These are phyloP conservation scores for Lasiurus cinereus DNA, from an alignment of 2,113 vertebrate species.

Conservation along the genomic window DNA sequence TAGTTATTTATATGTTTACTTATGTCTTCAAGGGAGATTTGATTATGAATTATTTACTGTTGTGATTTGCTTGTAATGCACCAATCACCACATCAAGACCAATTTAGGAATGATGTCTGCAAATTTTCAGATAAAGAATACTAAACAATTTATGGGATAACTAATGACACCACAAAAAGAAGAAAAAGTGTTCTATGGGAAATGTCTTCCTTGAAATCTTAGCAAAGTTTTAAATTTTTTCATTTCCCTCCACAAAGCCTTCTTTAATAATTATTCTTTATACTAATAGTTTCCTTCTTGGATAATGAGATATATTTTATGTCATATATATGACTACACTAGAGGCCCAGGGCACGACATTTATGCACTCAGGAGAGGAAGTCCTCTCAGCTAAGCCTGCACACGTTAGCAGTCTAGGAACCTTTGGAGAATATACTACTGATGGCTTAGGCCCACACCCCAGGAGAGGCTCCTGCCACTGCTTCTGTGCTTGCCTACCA, in stretches of 20 bases:
- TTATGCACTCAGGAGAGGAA: too few species aligned
- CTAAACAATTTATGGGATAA: conserved; percentile 73
- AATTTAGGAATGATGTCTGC: conserved; percentile 80
- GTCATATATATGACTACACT: not conserved
- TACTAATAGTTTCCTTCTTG: not conserved
- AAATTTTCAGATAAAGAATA: conserved; percentile 79
- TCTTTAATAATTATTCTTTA: not conserved
- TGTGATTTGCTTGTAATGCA: conserved; percentile 80
- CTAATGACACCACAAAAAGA: conserved; percentile 57
- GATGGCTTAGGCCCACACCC: too few species aligned
- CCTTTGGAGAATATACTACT: too few species aligned
- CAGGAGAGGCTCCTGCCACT: too few species aligned
- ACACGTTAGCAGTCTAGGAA: too few species aligned
- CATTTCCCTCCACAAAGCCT: not conserved
- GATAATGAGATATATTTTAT: not conserved
- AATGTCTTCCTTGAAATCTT: conserved; percentile 41
- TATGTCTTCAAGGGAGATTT: conserved; percentile 80
- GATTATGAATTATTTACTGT: conserved; percentile 86
- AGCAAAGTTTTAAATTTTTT: conserved; percentile 9
- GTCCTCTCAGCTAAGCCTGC: too few species aligned
- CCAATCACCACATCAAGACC: conserved; percentile 79
- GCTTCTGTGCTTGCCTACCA: too few species aligned
- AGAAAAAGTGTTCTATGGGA: conserved; percentile 23
- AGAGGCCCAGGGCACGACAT: too few species aligned
- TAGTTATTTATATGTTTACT: conserved; percentile 84